phyloP scores from a whole-genome alignment of 2,113 vertebrate species.

The Antennarius striatus region DNA sequence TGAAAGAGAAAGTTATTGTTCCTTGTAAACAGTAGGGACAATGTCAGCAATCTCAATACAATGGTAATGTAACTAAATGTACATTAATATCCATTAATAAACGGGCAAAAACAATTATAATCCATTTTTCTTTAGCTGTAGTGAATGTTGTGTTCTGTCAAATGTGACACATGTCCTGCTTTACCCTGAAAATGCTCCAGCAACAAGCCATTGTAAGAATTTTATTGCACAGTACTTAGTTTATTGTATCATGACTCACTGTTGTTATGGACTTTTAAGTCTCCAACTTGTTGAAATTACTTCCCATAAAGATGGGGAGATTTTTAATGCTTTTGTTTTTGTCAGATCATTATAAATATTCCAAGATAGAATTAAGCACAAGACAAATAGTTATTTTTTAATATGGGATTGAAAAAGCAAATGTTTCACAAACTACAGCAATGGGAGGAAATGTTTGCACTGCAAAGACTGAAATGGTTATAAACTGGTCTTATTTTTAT shows the following conservation, averaged over 20 bases:
- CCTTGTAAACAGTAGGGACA: background rate
- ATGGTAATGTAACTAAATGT: background rate
- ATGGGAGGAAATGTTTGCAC: too few species aligned
- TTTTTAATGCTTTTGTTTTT: background rate
- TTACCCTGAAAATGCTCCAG: constrained; percentile 8
- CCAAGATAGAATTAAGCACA: too few species aligned
- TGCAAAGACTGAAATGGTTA: too few species aligned
- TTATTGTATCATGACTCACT: constrained; percentile 14
- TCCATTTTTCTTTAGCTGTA: background rate
- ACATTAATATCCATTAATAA: constrained; percentile 7
- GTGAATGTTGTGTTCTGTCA: background rate
- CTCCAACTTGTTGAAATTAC: too few species aligned
- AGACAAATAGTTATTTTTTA: too few species aligned
- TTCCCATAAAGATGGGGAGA: too few species aligned
- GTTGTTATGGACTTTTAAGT: background rate
- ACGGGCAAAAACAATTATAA: background rate
- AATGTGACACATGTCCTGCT: constrained; percentile 23
- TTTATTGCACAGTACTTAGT: constrained; percentile 20
- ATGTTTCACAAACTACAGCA: too few species aligned
- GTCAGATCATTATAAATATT: too few species aligned
- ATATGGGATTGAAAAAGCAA: too few species aligned
- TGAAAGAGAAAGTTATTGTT: background rate
- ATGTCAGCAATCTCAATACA: background rate
- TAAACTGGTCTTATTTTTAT: too few species aligned
- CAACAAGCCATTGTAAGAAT: background rate